Conservation (phyloP, 2,797 vertebrate species). For the Chelon auratus region DNA sequence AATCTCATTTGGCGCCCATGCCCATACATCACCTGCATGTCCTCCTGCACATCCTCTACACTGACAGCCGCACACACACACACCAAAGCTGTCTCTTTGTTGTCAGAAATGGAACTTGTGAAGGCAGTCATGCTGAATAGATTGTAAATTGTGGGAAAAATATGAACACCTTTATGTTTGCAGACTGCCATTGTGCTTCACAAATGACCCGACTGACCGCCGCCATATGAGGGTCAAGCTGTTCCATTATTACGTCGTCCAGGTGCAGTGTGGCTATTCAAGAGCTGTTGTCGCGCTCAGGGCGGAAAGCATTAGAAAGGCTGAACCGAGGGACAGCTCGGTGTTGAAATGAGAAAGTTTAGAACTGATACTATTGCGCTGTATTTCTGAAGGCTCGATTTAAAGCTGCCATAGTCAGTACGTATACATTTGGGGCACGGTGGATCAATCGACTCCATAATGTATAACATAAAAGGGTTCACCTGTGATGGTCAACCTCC, state of each 20-base stretch:
- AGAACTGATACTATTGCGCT: neutral
- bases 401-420: neutral
- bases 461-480: neutral
- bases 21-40: constrained; percentile 13
- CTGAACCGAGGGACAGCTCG: constrained; percentile 9
- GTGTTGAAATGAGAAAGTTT: constrained; percentile 35
- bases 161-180: constrained; percentile 73
- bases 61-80: constrained; percentile 19
- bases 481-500: neutral
- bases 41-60: constrained; percentile 33
- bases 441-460: neutral
- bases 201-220: constrained; percentile 70
- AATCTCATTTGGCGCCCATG: constrained; percentile 21
- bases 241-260: constrained; percentile 58
- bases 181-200: constrained; percentile 68
- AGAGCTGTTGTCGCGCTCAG: constrained; percentile 36
- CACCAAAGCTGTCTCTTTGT: constrained; percentile 55
- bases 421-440: neutral
- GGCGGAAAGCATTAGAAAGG: constrained; percentile 21
- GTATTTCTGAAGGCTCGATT: neutral
- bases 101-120: constrained; percentile 57
- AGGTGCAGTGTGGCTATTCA: constrained; percentile 37
- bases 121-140: constrained; percentile 74
- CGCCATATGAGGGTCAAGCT: constrained; percentile 68
- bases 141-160: constrained; percentile 76